These are phyloP conservation scores for Xenus cinereus DNA, from an alignment of 2,113 vertebrate genomes.

Conservation along the genomic window DNA sequence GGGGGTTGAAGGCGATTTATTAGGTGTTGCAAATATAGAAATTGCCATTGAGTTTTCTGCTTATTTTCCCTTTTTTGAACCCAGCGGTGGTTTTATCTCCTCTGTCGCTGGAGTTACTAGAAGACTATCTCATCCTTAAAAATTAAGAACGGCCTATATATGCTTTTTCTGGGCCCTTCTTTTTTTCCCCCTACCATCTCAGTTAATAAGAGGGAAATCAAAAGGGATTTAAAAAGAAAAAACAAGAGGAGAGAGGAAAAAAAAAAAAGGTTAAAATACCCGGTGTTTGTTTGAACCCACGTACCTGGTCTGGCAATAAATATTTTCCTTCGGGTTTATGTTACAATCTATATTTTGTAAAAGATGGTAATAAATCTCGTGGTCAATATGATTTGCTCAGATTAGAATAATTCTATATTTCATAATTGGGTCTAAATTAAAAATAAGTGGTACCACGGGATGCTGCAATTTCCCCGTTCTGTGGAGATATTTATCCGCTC, in stretches of 20 bases:
- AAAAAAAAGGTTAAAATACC: not conserved
- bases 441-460: slow-evolving; percentile 34
- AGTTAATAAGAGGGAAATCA: not conserved
- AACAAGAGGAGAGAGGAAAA: fast-evolving
- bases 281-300: not conserved
- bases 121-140: not conserved
- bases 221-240: not conserved
- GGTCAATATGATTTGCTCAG: slow-evolving; percentile 25
- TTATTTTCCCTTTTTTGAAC: not conserved
- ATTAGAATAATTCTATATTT: slow-evolving; percentile 51
- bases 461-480: slow-evolving; percentile 1
- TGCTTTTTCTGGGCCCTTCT: not conserved
- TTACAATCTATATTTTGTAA: not conserved
- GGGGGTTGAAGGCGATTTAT: not conserved
- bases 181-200: fast-evolving
- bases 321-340: not conserved
- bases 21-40: not conserved
- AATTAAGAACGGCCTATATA: not conserved
- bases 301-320: not conserved
- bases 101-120: not conserved
- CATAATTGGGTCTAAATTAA: slow-evolving; percentile 57
- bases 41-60: not conserved
- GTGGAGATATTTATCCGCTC: not conserved
- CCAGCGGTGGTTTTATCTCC: not conserved
- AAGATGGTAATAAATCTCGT: slow-evolving; percentile 4